Percentiles rank a stretch among this genome's conserved stretches.
These are phyloP conservation scores for Brachionus calyciflorus DNA, from an alignment of 1,140 invertebrate species.

Conservation along the genomic window DNA sequence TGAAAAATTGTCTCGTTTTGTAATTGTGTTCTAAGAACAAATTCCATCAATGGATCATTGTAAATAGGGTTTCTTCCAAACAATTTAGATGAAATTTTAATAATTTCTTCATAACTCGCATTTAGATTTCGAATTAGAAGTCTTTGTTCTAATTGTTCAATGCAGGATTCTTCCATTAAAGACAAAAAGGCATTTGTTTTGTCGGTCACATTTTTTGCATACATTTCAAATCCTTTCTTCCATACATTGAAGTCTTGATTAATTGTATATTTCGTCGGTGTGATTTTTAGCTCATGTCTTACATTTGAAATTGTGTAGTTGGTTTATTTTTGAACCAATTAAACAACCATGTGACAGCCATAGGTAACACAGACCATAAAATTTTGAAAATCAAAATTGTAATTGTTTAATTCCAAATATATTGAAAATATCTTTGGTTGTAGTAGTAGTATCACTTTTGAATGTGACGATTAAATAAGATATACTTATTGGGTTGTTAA, in stretches of 20 bases:
- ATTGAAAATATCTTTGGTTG: no score
- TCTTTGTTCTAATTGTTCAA: constrained; percentile 16
- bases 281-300: background rate
- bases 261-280: background rate
- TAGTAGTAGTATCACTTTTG: no score
- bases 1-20: background rate
- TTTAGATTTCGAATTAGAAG: background rate
- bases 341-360: no score
- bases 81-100: background rate
- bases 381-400: no score
- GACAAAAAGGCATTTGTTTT: background rate
- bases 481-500: no score
- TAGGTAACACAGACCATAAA: no score
- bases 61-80: background rate
- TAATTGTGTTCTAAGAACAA: background rate
- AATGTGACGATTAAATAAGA: no score
- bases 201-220: background rate
- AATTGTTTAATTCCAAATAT: no score
- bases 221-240: background rate
- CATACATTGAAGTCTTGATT: background rate
- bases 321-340: background rate
- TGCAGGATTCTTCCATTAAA: background rate
- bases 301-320: background rate
- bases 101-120: background rate
- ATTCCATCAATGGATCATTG: constrained; percentile 10